Conservation (phyloP, 2,113 vertebrate genomes). For the Zeus faber region DNA sequence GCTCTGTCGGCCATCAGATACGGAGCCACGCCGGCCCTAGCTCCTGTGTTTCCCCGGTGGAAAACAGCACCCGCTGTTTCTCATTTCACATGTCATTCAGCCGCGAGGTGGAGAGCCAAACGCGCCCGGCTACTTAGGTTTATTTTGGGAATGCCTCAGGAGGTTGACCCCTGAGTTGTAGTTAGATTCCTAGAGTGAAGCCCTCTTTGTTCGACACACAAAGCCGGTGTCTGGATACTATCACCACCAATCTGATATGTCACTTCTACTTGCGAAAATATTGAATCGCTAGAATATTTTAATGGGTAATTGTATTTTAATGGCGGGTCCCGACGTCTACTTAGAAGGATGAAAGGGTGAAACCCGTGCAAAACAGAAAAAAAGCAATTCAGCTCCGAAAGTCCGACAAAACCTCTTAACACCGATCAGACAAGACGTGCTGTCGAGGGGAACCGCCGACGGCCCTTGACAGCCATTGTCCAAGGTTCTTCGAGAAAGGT, state of each 20-base stretch:
- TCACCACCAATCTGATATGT: background rate
- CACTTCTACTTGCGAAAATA: conserved; percentile 5
- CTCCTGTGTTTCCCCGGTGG: conserved; percentile 42
- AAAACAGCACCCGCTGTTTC: conserved; percentile 57
- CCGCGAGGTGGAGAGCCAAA: conserved; percentile 29
- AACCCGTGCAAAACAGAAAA: too few relatives aligned
- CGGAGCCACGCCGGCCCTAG: conserved; percentile 33
- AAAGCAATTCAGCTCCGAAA: background rate
- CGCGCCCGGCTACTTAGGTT: conserved; percentile 18
- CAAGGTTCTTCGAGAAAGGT: too few relatives aligned
- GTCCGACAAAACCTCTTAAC: background rate
- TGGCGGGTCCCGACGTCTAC: conserved; percentile 11
- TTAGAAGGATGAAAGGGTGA: too few relatives aligned
- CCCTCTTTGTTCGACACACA: conserved; percentile 11
- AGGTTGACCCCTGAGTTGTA: conserved; percentile 24
- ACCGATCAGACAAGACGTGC: background rate
- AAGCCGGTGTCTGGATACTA: background rate
- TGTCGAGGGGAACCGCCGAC: too few relatives aligned
- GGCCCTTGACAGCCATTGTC: too few relatives aligned
- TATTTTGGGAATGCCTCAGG: conserved; percentile 33
- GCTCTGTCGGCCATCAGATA: conserved; percentile 47
- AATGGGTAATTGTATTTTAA: background rate
- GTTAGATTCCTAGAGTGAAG: background rate
- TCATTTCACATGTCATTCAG: conserved; percentile 53
- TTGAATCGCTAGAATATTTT: background rate